These are phyloP conservation scores for Cepaea nemoralis DNA, from an alignment of 1,140 invertebrate species.

Conservation along the genomic window DNA sequence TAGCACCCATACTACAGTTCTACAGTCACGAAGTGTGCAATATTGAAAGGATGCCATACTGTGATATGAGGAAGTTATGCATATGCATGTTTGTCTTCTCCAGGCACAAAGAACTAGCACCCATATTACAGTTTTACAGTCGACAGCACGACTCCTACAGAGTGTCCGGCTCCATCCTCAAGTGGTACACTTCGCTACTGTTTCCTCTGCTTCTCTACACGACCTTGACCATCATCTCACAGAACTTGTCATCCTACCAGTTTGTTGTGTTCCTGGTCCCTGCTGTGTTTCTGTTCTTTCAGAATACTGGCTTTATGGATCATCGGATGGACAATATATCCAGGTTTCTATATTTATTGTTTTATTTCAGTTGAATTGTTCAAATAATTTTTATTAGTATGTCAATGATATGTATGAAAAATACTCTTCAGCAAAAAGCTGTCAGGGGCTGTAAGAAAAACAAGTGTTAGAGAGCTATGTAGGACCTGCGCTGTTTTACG, in stretches of 20 bases:
- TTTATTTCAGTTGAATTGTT: no score
- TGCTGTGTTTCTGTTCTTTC: constrained; percentile 40
- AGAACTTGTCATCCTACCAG: constrained; percentile 48
- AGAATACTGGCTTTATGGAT: constrained; percentile 25
- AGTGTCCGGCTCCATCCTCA: constrained; percentile 45
- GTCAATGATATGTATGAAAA: no score
- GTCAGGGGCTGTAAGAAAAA: no score
- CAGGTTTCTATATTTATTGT: no score
- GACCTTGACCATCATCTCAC: constrained; percentile 36
- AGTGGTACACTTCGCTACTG: constrained; percentile 58
- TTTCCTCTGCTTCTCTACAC: constrained; percentile 51
- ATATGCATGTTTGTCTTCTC: constrained; percentile 32
- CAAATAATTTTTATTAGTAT: no score
- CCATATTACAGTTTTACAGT: constrained; percentile 45
- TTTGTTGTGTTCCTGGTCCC: constrained; percentile 48
- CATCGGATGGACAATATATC: constrained; percentile 63
- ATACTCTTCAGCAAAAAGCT: no score
- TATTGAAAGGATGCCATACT: no score
- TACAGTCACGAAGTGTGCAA: no score
- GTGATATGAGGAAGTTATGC: no score
- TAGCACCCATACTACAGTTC: constrained; percentile 48
- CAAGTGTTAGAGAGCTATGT: no score
- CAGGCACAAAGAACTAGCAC: constrained; percentile 55
- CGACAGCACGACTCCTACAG: constrained; percentile 32
- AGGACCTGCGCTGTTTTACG: no score